These are phyloP conservation scores for Rhynchophorus ferrugineus DNA, from an alignment of 1,140 invertebrate species.

Conservation along the genomic window DNA sequence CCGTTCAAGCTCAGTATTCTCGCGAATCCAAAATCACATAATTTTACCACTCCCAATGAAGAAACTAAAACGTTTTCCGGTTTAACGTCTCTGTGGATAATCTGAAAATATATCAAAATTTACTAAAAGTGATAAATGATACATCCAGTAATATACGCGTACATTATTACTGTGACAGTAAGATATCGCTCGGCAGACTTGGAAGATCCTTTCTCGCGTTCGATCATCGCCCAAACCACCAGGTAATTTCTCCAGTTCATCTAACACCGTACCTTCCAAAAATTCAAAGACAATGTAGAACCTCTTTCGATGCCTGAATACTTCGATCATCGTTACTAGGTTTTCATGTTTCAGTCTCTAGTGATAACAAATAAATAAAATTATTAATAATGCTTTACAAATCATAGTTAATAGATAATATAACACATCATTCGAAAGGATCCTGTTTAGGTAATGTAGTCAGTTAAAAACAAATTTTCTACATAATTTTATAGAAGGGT, in stretches of 20 bases:
- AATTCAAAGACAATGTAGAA: constrained; percentile 87
- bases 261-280: constrained; percentile 76
- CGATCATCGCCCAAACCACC: constrained; percentile 64
- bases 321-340: constrained; percentile 81
- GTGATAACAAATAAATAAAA: constrained; percentile 15
- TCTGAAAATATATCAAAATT: constrained; percentile 47
- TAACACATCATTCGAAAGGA: too few species aligned
- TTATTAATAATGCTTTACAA: background rate
- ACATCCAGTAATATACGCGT: too few species aligned
- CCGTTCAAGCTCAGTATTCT: constrained; percentile 56
- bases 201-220: constrained; percentile 68
- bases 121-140: background rate
- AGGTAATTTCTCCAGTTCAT: constrained; percentile 66
- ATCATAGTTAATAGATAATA: too few species aligned
- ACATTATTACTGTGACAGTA: constrained; percentile 82
- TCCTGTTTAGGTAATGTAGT: too few species aligned
- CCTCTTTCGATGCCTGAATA: constrained; percentile 72
- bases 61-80: constrained; percentile 87
- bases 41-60: constrained; percentile 70
- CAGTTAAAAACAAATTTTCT: too few species aligned
- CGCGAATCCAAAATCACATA: constrained; percentile 87
- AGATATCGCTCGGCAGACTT: constrained; percentile 74
- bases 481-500: too few species aligned
- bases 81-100: constrained; percentile 87
- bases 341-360: constrained; percentile 84